These are phyloP conservation scores for Samia ricini DNA, from an alignment of 1,140 invertebrate species.

Conservation along the genomic window DNA sequence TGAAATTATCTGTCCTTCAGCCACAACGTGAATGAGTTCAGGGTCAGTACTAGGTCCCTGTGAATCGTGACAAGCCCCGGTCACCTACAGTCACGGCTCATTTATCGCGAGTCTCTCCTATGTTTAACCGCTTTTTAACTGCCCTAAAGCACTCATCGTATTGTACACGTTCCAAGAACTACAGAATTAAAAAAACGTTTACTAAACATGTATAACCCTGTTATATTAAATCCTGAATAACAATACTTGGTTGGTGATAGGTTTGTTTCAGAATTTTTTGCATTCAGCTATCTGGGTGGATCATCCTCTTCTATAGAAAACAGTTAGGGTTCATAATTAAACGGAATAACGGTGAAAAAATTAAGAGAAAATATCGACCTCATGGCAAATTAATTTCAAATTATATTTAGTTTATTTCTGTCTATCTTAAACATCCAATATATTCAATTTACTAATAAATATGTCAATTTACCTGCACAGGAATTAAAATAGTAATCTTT, in stretches of 20 bases:
- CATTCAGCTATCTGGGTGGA: neutral
- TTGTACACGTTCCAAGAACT: slow-evolving; percentile 24
- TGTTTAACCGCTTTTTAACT: slow-evolving; percentile 25
- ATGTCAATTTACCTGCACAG: no score
- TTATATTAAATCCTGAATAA: slow-evolving; percentile 17
- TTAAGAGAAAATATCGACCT: no score
- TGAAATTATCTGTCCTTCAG: slow-evolving; percentile 34
- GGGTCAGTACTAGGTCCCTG: slow-evolving; percentile 9
- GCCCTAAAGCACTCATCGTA: slow-evolving; percentile 17
- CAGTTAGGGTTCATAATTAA: no score
- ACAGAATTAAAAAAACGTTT: slow-evolving; percentile 23
- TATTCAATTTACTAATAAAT: no score
- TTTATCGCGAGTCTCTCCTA: slow-evolving; percentile 46
- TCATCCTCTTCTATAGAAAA: no score
- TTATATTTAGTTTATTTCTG: no score
- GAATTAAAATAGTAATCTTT: no score
- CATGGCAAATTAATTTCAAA: no score
- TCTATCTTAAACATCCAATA: no score
- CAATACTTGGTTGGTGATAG: neutral
- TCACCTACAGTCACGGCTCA: slow-evolving; percentile 54
- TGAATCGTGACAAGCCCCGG: slow-evolving; percentile 45
- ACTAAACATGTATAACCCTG: slow-evolving; percentile 26
- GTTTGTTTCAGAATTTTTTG: neutral
- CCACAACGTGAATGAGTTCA: neutral
- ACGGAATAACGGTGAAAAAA: no score